Evolutionary conservation across 2,113 vertebrate species (phyloP).

Genomic region (Phaethon lepturus): DNA sequence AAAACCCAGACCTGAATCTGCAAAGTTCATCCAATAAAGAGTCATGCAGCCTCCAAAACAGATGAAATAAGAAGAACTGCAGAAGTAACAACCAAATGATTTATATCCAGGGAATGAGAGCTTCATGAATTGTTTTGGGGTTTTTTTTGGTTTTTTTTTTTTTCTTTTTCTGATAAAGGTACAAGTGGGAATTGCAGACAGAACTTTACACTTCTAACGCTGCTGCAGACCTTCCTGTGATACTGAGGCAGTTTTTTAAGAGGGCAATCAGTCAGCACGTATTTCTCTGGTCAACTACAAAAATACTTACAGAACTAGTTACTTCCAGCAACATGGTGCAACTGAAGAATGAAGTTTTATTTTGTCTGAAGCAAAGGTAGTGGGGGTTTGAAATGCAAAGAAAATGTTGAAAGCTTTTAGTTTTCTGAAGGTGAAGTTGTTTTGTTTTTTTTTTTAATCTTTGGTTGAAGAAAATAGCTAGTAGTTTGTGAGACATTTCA

Average conservation of each 20-base stretch:
- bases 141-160: accelerated
- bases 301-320: background rate
- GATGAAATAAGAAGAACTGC: background rate
- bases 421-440: background rate
- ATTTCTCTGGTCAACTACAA: background rate
- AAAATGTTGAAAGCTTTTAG: background rate
- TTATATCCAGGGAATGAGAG: background rate
- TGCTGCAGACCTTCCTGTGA: background rate
- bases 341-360: background rate
- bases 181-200: background rate
- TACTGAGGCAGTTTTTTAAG: background rate
- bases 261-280: background rate
- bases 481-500: background rate
- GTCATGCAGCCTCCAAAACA: background rate
- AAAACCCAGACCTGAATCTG: background rate
- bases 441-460: background rate
- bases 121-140: background rate
- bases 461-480: background rate
- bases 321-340: background rate
- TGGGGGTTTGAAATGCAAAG: background rate
- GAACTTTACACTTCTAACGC: background rate
- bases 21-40: background rate
- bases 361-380: background rate
- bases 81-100: background rate
- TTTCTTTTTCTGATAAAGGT: background rate